A percentile compares a stretch with the other conserved stretches of the same genome.
These are phyloP conservation scores for Stigmatopora nigra DNA, from an alignment of 2,113 vertebrate genomes.

Conservation along the genomic window DNA sequence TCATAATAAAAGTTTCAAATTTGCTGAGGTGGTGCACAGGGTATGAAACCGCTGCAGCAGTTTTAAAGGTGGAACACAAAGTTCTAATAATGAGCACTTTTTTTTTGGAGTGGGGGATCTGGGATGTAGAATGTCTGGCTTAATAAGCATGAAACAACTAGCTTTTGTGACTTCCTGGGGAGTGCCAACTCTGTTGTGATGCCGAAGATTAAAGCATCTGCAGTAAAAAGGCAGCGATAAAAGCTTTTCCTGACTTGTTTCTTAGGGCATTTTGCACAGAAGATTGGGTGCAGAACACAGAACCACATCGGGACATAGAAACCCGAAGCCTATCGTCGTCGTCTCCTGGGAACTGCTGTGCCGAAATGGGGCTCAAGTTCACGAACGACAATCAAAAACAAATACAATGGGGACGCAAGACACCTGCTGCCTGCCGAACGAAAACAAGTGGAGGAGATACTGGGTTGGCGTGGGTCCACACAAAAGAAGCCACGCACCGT, in stretches of 20 bases:
- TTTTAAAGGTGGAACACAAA: too few species aligned
- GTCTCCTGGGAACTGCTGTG: constrained; percentile 64
- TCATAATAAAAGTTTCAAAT: too few species aligned
- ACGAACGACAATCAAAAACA: constrained; percentile 47
- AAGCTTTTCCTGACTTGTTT: neutral
- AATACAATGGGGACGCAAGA: constrained; percentile 56
- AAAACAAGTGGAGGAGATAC: constrained; percentile 59
- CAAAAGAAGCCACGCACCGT: constrained; percentile 46
- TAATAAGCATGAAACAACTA: neutral
- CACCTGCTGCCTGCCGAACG: constrained; percentile 69
- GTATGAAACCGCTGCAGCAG: too few species aligned
- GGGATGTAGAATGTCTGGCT: neutral
- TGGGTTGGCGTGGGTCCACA: constrained; percentile 54
- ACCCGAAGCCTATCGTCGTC: constrained; percentile 53
- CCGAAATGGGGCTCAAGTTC: constrained; percentile 68
- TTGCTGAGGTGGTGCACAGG: too few species aligned
- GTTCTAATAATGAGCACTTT: neutral
- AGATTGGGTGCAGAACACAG: neutral
- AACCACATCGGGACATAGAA: constrained; percentile 52
- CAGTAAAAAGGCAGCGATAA: neutral
- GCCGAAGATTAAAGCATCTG: neutral
- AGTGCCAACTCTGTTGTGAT: neutral
- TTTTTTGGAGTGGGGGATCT: neutral
- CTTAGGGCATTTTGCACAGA: neutral
- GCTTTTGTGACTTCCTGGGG: neutral